Evolutionary conservation across 2,113 vertebrate species (phyloP), one percentile per base, ranked within the genome.

Genomic region (Festucalex cinctus): DNA sequence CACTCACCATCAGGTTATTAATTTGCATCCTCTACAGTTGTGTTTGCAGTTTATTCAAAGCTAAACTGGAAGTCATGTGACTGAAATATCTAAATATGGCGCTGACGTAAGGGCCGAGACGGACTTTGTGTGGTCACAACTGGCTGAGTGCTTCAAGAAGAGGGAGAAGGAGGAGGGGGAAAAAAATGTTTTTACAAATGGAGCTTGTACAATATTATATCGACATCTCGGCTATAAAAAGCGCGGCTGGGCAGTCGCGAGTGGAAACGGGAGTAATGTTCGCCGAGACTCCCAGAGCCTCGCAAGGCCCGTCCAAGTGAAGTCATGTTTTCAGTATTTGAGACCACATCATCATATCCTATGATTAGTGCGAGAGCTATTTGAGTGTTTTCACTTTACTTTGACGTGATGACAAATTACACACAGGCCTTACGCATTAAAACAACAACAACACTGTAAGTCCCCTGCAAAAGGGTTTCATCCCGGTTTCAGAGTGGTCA

Each of bases 21-120:
- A 51, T 44, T 48, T 36, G 63, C 39, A 56, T 59, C 67, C 19
- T 66, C 39, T 10, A 16, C 39, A 57, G 26, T 22, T 60, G 17
- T 35, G 22, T 36, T 66, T 5, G 20, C 54, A 57, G 14, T 57
- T 17, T 17, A 1, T 32, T 32, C 54, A 32, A 54, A 54, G 24
- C 22, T 26, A 13, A 57, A 57, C 26, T 28, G 54, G 26, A 57
- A 57, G 26, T 32, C 54, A 57, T 26, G 10, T 57, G 54, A 32
- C 24, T 26, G 53, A 56, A 56, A 14, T 26, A 16, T 49, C 63
- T 73, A 81, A 82, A 83, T 75, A 78, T 74, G 71, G 69, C 58
- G 67, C 68, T 88, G 84, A 85, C 80, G 74, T 84, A 83, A 85
- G 77, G 41, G 68, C 79, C 76, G 86, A 24, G 80, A 76, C 20